Percentiles rank a stretch among this genome's conserved stretches.
Evolutionary conservation across 2,797 vertebrate species (phyloP).

Genomic region (Neomorphus geoffroyi): DNA sequence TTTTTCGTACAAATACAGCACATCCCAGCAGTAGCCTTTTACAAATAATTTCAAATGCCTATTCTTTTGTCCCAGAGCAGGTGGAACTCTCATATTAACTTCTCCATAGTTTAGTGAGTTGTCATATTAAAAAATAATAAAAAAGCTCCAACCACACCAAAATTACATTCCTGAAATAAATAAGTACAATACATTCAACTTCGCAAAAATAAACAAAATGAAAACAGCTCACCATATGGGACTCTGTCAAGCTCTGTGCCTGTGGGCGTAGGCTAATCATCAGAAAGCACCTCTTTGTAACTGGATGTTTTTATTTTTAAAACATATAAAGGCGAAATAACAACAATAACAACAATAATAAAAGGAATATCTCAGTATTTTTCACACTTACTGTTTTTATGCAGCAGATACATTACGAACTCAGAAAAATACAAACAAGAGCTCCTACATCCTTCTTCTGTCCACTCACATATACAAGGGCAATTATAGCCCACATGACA

Average conservation of each 20-base stretch:
- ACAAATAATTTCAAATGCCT: background rate
- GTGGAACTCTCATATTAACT: background rate
- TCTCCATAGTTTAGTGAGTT: background rate
- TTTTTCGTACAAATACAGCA: background rate
- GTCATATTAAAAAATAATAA: background rate
- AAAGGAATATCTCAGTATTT: background rate
- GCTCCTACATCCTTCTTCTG: background rate
- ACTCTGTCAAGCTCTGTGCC: background rate
- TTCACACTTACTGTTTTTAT: background rate
- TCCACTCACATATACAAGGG: background rate
- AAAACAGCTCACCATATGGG: conserved; percentile 11
- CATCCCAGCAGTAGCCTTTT: background rate
- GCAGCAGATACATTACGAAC: background rate
- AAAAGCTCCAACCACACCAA: background rate
- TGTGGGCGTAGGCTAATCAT: conserved; percentile 2
- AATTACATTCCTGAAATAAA: background rate
- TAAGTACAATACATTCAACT: background rate
- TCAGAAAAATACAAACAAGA: background rate
- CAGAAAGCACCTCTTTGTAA: background rate
- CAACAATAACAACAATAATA: background rate
- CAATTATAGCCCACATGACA: background rate
- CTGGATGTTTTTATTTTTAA: background rate
- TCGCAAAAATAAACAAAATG: background rate
- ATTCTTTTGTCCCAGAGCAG: background rate
- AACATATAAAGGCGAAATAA: background rate